Conservation (phyloP, 2,797 vertebrate species). For the Trachops cirrhosus region DNA sequence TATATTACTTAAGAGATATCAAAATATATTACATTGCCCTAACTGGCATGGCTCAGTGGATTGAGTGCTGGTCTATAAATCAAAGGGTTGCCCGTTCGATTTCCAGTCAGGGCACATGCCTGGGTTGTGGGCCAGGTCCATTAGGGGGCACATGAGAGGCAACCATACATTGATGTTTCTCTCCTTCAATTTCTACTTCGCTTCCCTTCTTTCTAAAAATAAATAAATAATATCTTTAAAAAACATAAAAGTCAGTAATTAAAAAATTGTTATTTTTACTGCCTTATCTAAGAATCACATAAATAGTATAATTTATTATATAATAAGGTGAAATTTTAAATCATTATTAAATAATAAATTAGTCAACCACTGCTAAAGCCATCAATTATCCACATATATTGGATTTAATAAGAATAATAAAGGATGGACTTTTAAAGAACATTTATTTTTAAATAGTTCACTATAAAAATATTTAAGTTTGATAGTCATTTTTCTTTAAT, state of each 20-base stretch:
- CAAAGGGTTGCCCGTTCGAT: too few species aligned
- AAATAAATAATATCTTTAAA: too few species aligned
- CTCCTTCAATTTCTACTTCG: too few species aligned
- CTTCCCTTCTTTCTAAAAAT: too few species aligned
- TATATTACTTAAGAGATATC: not conserved
- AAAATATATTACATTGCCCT: not conserved
- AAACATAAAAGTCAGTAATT: too few species aligned
- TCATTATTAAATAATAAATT: not conserved
- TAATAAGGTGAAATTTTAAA: not conserved
- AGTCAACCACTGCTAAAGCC: not conserved
- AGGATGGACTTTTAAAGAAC: not conserved
- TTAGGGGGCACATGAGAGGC: too few species aligned
- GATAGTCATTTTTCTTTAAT: not conserved
- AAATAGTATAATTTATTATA: not conserved
- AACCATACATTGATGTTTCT: too few species aligned
- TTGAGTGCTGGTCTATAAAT: too few species aligned
- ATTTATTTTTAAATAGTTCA: not conserved
- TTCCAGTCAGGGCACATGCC: too few species aligned
- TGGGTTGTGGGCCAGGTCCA: too few species aligned
- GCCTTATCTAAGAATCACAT: not conserved
- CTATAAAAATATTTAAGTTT: not conserved
- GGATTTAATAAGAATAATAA: not conserved
- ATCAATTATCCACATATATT: not conserved
- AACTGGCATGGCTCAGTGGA: too few species aligned
- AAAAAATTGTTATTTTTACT: not conserved